Percentiles rank a stretch among this genome's conserved stretches.
These are phyloP conservation scores for Parapristionchus giblindavisi DNA, from an alignment of 2,888 invertebrate genomes.

Conservation along the genomic window DNA sequence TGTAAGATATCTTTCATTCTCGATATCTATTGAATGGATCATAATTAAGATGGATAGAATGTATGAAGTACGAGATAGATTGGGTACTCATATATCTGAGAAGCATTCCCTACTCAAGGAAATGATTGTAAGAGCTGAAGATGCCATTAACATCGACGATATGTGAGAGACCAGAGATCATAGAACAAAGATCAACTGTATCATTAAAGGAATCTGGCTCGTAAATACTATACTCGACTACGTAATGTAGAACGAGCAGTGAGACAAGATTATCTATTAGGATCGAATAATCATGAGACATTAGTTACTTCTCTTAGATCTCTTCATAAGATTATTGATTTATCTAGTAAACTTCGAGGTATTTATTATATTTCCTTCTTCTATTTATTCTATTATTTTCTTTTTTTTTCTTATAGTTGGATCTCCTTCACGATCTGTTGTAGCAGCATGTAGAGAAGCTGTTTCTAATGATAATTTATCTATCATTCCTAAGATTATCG, in stretches of 20 bases:
- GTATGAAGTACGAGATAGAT: conserved; percentile 57
- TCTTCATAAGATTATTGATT: conserved; percentile 57
- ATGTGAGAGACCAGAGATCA: conserved; percentile 45
- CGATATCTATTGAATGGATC: neutral
- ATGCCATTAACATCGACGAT: conserved; percentile 54
- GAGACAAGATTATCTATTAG: conserved; percentile 43
- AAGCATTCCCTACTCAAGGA: conserved; percentile 61
- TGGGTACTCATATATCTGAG: conserved; percentile 63
- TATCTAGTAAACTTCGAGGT: conserved; percentile 50
- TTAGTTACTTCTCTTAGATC: conserved; percentile 51
- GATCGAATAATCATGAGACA: conserved; percentile 48
- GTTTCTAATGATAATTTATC: conserved; percentile 62
- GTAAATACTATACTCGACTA: conserved; percentile 53
- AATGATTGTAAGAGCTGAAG: conserved; percentile 65
- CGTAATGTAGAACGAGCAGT: conserved; percentile 52
- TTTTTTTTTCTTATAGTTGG: conserved; percentile 55
- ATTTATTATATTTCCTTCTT: neutral
- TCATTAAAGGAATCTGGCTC: conserved; percentile 43
- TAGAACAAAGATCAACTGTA: too few relatives aligned
- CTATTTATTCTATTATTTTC: neutral
- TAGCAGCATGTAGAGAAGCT: conserved; percentile 61
- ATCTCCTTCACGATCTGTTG: conserved; percentile 53
- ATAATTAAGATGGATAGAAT: conserved; percentile 60
- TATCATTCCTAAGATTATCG: conserved; percentile 53
- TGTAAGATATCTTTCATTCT: conserved; percentile 40